Evolutionary conservation across 2,888 invertebrate genomes (phyloP).

Genomic region (Drosophila testacea): DNA sequence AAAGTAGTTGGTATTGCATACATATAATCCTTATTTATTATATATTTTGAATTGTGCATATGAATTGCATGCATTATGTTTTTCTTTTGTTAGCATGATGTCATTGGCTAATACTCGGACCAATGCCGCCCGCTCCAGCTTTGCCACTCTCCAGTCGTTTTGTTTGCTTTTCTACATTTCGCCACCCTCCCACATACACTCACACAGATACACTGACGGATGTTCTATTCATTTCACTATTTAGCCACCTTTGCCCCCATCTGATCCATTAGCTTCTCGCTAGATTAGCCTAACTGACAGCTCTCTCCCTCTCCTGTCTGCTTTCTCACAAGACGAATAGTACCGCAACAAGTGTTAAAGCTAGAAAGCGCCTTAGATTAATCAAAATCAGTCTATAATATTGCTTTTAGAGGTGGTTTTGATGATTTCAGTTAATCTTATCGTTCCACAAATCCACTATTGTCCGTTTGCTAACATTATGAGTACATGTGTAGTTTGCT

Average conservation of each 20-base stretch:
- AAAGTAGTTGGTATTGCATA: neutral
- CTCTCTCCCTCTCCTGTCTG: constrained; percentile 7
- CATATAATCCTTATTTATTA: constrained; percentile 14
- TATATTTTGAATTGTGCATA: neutral
- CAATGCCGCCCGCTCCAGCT: constrained; percentile 3
- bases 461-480: constrained; percentile 15
- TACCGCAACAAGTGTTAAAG: constrained; percentile 42
- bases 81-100: constrained; percentile 33
- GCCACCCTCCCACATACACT: constrained; percentile 15
- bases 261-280: neutral
- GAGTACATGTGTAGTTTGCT: constrained; percentile 19
- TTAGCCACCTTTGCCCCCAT: constrained; percentile 4
- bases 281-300: constrained; percentile 14
- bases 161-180: constrained; percentile 45
- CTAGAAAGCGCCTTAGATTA: constrained; percentile 1
- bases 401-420: neutral
- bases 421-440: constrained; percentile 31
- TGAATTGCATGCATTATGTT: neutral
- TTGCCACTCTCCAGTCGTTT: constrained; percentile 44
- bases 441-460: constrained; percentile 17
- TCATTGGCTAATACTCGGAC: constrained; percentile 23
- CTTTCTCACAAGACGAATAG: neutral
- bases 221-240: constrained; percentile 25
- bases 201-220: constrained; percentile 6
- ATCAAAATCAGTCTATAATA: constrained; percentile 7